These are phyloP conservation scores for Chaenogobius annularis DNA, from an alignment of 2,113 vertebrate genomes.

Conservation along the genomic window DNA sequence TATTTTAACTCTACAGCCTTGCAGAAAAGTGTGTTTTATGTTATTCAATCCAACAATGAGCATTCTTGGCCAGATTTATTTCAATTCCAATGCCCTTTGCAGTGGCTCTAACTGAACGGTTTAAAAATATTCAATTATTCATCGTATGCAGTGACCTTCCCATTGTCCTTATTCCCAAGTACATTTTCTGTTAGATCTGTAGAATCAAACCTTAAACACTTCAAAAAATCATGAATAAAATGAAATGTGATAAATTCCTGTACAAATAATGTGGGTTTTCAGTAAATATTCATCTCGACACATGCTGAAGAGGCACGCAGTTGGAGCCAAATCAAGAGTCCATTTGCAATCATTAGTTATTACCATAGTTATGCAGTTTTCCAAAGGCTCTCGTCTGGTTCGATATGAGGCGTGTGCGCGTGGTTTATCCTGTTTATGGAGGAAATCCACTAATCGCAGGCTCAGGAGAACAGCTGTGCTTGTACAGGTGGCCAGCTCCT, in stretches of 20 bases:
- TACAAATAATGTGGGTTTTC: constrained; percentile 23
- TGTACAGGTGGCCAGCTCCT: constrained; percentile 23
- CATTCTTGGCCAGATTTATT: not conserved
- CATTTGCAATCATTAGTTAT: constrained; percentile 67
- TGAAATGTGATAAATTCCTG: not conserved
- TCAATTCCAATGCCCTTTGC: not conserved
- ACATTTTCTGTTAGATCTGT: not conserved
- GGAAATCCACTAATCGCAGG: constrained; percentile 43
- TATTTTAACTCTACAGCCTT: too few species aligned
- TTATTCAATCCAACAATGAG: not conserved
- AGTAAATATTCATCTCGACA: constrained; percentile 33
- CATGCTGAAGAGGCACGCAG: constrained; percentile 19
- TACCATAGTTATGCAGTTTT: constrained; percentile 30
- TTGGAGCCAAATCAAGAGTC: constrained; percentile 47
- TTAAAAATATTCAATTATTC: constrained; percentile 1
- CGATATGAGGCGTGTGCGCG: constrained; percentile 23
- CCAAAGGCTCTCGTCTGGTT: constrained; percentile 17
- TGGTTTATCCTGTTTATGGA: constrained; percentile 48
- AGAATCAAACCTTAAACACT: not conserved
- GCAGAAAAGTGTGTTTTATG: too few species aligned
- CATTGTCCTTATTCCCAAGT: not conserved
- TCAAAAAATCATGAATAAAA: not conserved
- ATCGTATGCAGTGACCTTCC: not conserved
- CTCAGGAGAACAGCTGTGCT: constrained; percentile 46
- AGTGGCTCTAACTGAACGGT: not conserved